Evolutionary conservation across 2,888 invertebrate species (phyloP).

Genomic region (Tribolium freemani): DNA sequence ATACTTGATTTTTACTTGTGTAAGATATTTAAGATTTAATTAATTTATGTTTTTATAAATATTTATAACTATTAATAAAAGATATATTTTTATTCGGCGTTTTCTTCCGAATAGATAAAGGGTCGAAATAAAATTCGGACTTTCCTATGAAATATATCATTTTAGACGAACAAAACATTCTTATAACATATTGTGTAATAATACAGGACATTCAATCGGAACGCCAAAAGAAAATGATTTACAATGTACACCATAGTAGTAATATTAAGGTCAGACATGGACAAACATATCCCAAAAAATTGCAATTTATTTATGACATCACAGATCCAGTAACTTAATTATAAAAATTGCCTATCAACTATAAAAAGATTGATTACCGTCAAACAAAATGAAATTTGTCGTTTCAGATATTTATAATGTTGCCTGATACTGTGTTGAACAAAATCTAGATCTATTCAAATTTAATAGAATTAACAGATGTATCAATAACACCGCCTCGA

Average conservation of each 20-base stretch:
- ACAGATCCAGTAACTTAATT: constrained; percentile 22
- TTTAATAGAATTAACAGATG: constrained; percentile 91
- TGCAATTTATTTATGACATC: constrained; percentile 4
- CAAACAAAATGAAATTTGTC: constrained; percentile 4
- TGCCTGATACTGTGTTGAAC: not conserved
- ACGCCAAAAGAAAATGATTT: constrained; percentile 3
- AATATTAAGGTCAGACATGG: constrained; percentile 1
- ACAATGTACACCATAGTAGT: constrained; percentile 2
- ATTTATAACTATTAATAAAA: constrained; percentile 35
- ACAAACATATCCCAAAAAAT: constrained; percentile 9
- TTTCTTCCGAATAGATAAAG: not conserved
- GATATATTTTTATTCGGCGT: not conserved
- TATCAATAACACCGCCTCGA: constrained; percentile 93
- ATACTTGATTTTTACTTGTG: constrained; percentile 35
- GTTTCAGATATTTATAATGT: not conserved
- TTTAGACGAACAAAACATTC: constrained; percentile 1
- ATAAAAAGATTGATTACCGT: constrained; percentile 10
- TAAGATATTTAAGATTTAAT: constrained; percentile 40
- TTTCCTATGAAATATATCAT: constrained; percentile 13
- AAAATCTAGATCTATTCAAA: constrained; percentile 74
- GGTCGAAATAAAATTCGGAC: not conserved
- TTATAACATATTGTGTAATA: not conserved
- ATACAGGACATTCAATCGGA: constrained; percentile 9
- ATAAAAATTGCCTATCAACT: not conserved
- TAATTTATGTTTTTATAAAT: constrained; percentile 38